Conservation (phyloP, 2,113 vertebrate genomes). For the Elephas maximus region DNA sequence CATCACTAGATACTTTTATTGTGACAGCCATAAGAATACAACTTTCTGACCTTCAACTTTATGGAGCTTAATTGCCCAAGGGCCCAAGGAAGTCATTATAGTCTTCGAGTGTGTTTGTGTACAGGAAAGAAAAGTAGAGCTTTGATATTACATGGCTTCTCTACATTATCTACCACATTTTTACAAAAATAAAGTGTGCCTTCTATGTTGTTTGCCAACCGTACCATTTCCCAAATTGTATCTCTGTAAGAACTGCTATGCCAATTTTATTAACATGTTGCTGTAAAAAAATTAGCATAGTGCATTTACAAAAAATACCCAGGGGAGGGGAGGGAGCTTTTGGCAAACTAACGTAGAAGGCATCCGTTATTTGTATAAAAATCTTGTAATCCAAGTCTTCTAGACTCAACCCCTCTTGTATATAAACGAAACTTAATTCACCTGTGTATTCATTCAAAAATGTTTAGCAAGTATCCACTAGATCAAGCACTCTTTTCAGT, state of each 20-base stretch:
- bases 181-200: no score
- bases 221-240: no score
- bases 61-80: not conserved
- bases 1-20: not conserved
- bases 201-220: no score
- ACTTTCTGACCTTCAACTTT: not conserved
- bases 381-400: not conserved
- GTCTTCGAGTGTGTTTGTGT: not conserved
- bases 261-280: no score
- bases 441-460: not conserved
- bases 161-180: not conserved
- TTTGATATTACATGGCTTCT: not conserved
- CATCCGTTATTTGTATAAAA: no score
- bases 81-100: not conserved
- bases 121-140: not conserved
- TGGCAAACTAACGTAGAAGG: no score
- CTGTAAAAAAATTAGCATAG: no score
- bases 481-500: not conserved
- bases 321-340: no score
- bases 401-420: not conserved
- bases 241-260: no score
- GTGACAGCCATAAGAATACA: not conserved
- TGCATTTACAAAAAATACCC: no score
- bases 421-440: not conserved
- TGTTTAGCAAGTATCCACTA: not conserved